Base-by-base conservation (phyloP, 2,113 vertebrate genomes). In the Odobenus rosmarus region DNA sequence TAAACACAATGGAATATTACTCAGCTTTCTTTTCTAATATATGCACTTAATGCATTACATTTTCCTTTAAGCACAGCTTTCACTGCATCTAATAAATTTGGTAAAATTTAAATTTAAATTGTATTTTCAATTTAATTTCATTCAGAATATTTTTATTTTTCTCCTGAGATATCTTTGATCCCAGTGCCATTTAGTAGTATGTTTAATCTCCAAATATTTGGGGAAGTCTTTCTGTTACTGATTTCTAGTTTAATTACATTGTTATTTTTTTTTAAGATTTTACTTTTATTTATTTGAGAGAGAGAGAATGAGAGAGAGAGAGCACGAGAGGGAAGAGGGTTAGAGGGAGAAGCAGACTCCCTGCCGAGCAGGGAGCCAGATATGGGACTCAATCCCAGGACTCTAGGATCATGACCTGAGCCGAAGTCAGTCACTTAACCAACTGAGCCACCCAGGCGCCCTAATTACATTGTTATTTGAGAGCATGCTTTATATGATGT, bases 111-210 rank as follows among this genome's bases (percentile, higher is more conserved):
- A 53, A 53, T 53, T 62, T 62, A 62, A 90, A 31, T 79, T 51
- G 74, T 39, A 53, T 79, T 79, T 79, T 36, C 42, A 90, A 79
- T 36, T 51, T 90, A 36, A 90, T 79, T 90, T 36, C 13, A 23
- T 79, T 79, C 42, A 79, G 26, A 21, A 90, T 77, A 64, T 79
- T 79, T 90, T 90, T 33, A 77, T 79, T 90, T 79, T 90, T 79
- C 74, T 79, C 72, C 23, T 79, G 42, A 64, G 33, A 64, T 23
- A 64, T 90, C 31, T 64, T 64, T 64, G 57, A 79, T 90, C 33
- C 59, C 49, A 36, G 42, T 79, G 33, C 57, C 31, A 90, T 26
- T 79, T 62, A 90, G 31, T 79, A 79, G 39, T 61, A n/a, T 79
- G 88, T 28, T 90, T 36, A 64, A 51, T 39, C 23, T 64, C 33